A percentile compares a stretch with the other conserved stretches of the same genome.
These are phyloP conservation scores for Acanthiza pusilla DNA, from an alignment of 2,797 vertebrate species.

Conservation along the genomic window DNA sequence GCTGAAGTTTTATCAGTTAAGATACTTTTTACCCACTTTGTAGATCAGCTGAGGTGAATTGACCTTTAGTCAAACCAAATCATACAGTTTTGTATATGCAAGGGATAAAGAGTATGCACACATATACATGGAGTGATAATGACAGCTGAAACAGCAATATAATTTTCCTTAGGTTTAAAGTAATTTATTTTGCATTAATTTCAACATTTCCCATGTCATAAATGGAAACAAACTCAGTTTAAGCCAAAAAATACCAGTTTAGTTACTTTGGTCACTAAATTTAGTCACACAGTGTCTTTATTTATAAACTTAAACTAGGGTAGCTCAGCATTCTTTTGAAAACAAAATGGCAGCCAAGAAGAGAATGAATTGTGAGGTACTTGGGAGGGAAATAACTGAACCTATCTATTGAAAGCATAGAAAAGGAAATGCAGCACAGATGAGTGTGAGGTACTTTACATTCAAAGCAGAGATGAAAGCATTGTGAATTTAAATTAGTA, in stretches of 20 bases:
- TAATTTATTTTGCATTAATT: not conserved
- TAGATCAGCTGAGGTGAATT: not conserved
- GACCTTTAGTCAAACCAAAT: not conserved
- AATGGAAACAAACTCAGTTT: not conserved
- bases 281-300: not conserved
- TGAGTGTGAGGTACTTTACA: not conserved
- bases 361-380: not conserved
- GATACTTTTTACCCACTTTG: not conserved
- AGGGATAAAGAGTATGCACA: not conserved
- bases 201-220: not conserved
- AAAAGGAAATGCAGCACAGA: not conserved
- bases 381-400: slow-evolving; percentile 1
- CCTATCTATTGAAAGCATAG: not conserved
- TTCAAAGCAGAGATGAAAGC: slow-evolving; percentile 51
- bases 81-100: not conserved
- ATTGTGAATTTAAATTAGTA: slow-evolving; percentile 54
- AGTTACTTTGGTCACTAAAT: not conserved
- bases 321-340: not conserved
- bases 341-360: not conserved
- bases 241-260: not conserved
- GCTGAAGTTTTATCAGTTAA: not conserved
- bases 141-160: not conserved
- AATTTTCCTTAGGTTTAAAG: not conserved
- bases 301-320: not conserved
- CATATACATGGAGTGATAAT: not conserved